Percentiles rank a stretch among this genome's conserved stretches.
phyloP scores from a whole-genome alignment of 1,140 invertebrate genomes.

The Alviniconcha marisindica region DNA sequence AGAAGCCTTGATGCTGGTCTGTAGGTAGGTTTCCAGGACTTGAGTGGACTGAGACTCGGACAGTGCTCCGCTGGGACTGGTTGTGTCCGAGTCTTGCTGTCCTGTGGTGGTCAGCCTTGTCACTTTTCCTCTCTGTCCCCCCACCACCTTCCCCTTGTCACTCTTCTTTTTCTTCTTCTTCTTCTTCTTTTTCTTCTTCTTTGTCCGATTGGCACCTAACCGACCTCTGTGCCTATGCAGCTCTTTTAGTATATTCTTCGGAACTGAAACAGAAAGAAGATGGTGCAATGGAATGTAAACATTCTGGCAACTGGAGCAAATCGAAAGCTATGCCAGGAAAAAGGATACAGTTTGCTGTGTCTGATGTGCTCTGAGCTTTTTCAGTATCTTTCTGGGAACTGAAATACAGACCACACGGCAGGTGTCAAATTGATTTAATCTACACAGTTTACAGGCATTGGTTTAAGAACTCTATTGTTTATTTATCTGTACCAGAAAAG shows the following conservation, averaged over 20 bases:
- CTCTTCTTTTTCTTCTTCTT: constrained; percentile 3
- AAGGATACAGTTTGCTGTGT: too few species aligned
- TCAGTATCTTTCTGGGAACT: too few species aligned
- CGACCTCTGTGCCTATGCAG: constrained; percentile 74
- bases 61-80: constrained; percentile 1
- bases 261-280: constrained; percentile 83
- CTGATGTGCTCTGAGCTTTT: too few species aligned
- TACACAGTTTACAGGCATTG: too few species aligned
- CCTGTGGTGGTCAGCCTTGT: not conserved
- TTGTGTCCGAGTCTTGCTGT: not conserved
- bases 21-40: constrained; percentile 7
- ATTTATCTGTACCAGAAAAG: too few species aligned
- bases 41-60: not conserved
- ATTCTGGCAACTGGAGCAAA: too few species aligned
- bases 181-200: constrained; percentile 40
- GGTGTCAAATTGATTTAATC: too few species aligned
- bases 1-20: constrained; percentile 11
- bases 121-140: not conserved
- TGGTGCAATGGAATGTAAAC: too few species aligned
- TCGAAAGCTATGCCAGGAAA: too few species aligned
- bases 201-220: constrained; percentile 74
- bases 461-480: too few species aligned
- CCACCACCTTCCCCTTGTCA: not conserved
- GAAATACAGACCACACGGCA: too few species aligned
- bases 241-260: constrained; percentile 87